Percentiles rank a stretch among this genome's conserved stretches.
phyloP scores from a whole-genome alignment of 1,140 invertebrate species.

The Aphidius gifuensis region DNA sequence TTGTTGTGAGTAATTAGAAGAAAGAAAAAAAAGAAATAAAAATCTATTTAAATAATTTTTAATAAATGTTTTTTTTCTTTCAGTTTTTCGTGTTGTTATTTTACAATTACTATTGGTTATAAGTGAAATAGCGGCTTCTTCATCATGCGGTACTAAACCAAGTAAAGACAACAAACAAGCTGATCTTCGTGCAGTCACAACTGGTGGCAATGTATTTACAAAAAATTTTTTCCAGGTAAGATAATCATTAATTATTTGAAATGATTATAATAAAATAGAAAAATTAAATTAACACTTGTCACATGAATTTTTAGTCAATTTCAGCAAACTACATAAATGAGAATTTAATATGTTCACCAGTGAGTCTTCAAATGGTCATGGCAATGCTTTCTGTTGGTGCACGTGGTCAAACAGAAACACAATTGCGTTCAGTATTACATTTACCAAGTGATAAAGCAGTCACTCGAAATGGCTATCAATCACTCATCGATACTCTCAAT shows the following conservation, averaged over 20 bases:
- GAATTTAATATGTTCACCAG: slow-evolving; percentile 61
- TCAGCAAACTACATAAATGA: slow-evolving; percentile 21
- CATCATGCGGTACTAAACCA: neutral
- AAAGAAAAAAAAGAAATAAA: too few relatives aligned
- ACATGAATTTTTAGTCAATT: slow-evolving; percentile 26
- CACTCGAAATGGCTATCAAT: slow-evolving; percentile 24
- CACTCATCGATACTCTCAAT: slow-evolving; percentile 30
- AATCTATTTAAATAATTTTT: neutral
- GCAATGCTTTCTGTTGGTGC: slow-evolving; percentile 60
- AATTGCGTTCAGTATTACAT: slow-evolving; percentile 52
- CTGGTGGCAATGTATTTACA: neutral
- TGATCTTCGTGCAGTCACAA: neutral
- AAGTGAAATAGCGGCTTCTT: too few relatives aligned
- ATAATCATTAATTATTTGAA: neutral
- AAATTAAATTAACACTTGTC: too few relatives aligned
- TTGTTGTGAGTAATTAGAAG: neutral
- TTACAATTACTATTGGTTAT: neutral
- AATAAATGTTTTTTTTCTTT: neutral
- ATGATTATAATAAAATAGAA: neutral
- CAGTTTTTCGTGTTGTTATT: neutral
- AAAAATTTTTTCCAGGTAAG: neutral
- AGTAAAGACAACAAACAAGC: neutral
- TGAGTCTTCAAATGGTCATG: slow-evolving; percentile 59
- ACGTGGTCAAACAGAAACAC: slow-evolving; percentile 54
- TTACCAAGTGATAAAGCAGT: slow-evolving; percentile 40